Percentiles rank a stretch among this genome's conserved stretches.
Conservation (phyloP, 2,797 vertebrate species). For the Falco cherrug region DNA sequence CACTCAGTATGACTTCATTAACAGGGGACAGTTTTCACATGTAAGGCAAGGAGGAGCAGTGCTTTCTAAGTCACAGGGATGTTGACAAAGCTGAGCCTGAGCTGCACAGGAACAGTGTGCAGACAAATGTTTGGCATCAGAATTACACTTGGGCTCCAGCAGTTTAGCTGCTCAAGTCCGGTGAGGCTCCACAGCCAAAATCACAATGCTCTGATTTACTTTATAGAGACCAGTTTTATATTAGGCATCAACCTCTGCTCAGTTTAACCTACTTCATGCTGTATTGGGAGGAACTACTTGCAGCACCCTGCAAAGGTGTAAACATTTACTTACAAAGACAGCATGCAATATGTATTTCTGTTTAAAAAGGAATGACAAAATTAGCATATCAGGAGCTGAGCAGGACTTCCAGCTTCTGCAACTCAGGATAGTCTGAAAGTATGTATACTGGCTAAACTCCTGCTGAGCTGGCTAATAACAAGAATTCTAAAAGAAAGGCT, state of each 20-base stretch:
- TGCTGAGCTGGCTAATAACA: background rate
- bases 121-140: constrained; percentile 75
- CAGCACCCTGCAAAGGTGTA: background rate
- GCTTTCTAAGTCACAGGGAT: constrained; percentile 52
- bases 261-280: background rate
- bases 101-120: constrained; percentile 44
- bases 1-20: constrained; percentile 69
- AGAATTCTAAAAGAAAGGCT: background rate
- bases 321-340: background rate
- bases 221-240: constrained; percentile 33
- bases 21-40: constrained; percentile 57
- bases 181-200: constrained; percentile 59
- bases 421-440: background rate
- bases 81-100: constrained; percentile 62
- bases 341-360: background rate
- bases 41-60: constrained; percentile 49
- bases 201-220: constrained; percentile 32
- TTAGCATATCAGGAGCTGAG: background rate
- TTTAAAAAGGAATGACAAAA: background rate
- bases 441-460: background rate
- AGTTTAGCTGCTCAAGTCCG: constrained; percentile 58
- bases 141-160: constrained; percentile 50
- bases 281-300: background rate
- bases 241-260: constrained; percentile 5
- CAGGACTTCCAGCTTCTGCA: background rate